Evolutionary conservation across 2,797 vertebrate species (phyloP).

Genomic region (Periparus ater): DNA sequence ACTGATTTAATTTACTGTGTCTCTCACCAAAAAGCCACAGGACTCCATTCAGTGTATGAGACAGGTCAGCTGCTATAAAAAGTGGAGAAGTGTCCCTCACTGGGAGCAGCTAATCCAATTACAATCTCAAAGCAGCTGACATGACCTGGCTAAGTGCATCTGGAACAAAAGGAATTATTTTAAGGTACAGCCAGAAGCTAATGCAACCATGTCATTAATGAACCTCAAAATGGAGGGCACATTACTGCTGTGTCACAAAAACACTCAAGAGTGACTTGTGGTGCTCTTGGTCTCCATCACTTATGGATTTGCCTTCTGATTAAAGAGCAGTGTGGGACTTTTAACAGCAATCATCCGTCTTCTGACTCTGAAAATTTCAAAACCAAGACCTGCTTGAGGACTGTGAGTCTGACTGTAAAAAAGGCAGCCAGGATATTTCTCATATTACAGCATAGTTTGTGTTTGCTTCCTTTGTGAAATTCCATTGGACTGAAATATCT

Average conservation of each 20-base stretch:
- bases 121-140: background rate
- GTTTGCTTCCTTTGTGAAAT: background rate
- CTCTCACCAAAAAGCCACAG: background rate
- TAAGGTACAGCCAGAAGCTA: background rate
- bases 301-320: constrained; percentile 7
- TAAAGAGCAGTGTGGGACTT: constrained; percentile 1
- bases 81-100: background rate
- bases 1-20: constrained; percentile 4
- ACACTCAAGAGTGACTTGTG: background rate
- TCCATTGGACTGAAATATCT: background rate
- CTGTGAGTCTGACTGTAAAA: background rate
- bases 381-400: background rate
- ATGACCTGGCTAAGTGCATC: background rate
- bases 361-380: background rate
- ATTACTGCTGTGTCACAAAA: background rate
- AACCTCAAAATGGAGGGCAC: background rate
- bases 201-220: background rate
- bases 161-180: background rate
- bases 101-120: background rate
- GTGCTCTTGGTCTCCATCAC: background rate
- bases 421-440: background rate
- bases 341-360: background rate
- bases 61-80: background rate
- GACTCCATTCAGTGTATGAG: background rate
- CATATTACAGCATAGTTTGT: background rate